Evolutionary conservation across 2,797 vertebrate species (phyloP).

Genomic region (Lepidocolaptes lacrymiger): DNA sequence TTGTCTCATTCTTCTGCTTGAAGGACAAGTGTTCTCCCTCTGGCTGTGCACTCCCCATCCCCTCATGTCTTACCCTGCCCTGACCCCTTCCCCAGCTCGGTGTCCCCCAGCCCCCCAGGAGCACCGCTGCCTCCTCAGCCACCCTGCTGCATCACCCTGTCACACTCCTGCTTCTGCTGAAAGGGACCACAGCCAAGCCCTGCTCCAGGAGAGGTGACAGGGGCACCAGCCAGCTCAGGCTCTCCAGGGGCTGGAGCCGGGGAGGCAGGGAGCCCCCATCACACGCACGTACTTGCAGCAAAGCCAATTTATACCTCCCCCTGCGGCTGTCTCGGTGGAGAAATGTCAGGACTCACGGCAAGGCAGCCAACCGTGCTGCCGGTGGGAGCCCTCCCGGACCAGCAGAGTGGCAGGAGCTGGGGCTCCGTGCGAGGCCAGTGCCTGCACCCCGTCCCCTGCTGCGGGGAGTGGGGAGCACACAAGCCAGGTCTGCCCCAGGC

Average conservation of each 20-base stretch:
- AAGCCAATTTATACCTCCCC: background rate
- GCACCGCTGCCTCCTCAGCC: background rate
- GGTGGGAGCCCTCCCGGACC: background rate
- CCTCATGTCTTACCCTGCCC: background rate
- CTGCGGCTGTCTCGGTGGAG: background rate
- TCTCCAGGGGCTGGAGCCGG: background rate
- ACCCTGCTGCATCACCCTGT: background rate
- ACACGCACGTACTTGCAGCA: background rate
- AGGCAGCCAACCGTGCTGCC: background rate
- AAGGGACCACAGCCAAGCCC: rapidly evolving
- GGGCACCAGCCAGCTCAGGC: background rate
- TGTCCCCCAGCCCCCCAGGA: background rate
- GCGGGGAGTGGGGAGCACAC: background rate
- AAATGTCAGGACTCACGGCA: background rate
- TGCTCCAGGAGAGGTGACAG: background rate
- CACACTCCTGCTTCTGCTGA: background rate
- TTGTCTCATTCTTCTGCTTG: background rate
- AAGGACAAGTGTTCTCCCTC: background rate
- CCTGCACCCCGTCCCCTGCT: rapidly evolving
- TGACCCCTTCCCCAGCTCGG: rapidly evolving
- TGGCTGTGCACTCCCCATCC: background rate
- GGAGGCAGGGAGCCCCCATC: background rate
- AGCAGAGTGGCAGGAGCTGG: background rate
- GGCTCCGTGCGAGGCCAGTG: rapidly evolving
- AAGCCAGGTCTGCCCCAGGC: background rate